Percentiles rank a stretch among this genome's conserved stretches.
Evolutionary conservation across 2,113 vertebrate genomes (phyloP).

Genomic region (Helogale parvula): DNA sequence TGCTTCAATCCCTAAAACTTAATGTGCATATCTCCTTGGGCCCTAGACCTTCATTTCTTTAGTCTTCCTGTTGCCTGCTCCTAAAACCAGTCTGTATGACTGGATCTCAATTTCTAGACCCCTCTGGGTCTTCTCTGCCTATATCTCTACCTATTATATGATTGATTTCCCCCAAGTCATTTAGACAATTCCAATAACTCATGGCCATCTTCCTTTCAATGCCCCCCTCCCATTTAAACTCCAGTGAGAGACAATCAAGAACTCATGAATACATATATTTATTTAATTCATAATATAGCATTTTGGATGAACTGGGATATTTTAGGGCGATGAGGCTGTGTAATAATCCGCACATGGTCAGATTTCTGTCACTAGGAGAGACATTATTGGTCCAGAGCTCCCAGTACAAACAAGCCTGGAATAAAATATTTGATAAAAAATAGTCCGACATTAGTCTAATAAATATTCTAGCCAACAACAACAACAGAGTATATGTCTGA

Average conservation of each 20-base stretch:
- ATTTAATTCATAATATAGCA: slow-evolving; percentile 80
- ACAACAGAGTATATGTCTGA: slow-evolving; percentile 64
- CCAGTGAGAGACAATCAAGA: slow-evolving; percentile 62
- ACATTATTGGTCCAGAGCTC: slow-evolving; percentile 56
- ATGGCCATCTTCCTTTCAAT: slow-evolving; percentile 23
- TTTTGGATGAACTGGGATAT: slow-evolving; percentile 71
- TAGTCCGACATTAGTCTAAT: slow-evolving; percentile 68
- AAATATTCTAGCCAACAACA: slow-evolving; percentile 75
- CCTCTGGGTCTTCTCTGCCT: background rate
- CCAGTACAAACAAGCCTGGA: slow-evolving; percentile 63
- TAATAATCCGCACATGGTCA: slow-evolving; percentile 68
- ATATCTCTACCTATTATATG: slow-evolving; percentile 20
- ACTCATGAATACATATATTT: slow-evolving; percentile 80
- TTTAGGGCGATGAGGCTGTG: slow-evolving; percentile 71
- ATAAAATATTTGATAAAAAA: slow-evolving; percentile 79
- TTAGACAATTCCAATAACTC: slow-evolving; percentile 34
- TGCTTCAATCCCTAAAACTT: background rate
- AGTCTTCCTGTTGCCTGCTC: background rate
- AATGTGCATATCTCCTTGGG: background rate
- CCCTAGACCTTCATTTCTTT: slow-evolving; percentile 16
- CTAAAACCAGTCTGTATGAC: slow-evolving; percentile 46
- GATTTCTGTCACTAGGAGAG: slow-evolving; percentile 68
- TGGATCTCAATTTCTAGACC: slow-evolving; percentile 18
- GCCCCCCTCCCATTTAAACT: slow-evolving; percentile 34
- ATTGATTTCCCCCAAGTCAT: background rate